Percentiles rank a stretch among this genome's conserved stretches.
phyloP scores from a whole-genome alignment of 2,113 vertebrate genomes.

The Empidonax alnorum region DNA sequence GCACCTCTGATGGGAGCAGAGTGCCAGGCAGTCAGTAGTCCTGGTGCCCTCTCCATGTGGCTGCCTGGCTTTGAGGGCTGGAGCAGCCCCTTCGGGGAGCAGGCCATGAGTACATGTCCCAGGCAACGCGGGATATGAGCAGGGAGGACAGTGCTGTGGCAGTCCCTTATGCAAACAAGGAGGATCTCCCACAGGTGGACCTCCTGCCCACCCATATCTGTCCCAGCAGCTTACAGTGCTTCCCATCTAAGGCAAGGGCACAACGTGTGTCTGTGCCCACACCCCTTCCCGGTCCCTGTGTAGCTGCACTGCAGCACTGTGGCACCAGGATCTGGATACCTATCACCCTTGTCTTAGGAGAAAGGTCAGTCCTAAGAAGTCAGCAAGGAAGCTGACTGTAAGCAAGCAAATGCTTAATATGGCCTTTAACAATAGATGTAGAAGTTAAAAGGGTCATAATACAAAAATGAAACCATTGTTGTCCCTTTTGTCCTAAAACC shows the following conservation, averaged over 20 bases:
- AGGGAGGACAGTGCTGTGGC: fast-evolving
- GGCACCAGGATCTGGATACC: not conserved
- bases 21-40: fast-evolving
- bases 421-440: not conserved
- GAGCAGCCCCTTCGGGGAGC: fast-evolving
- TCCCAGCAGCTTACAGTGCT: not conserved
- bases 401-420: not conserved
- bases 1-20: fast-evolving
- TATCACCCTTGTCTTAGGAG: not conserved
- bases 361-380: not conserved
- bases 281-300: no score
- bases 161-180: no score
- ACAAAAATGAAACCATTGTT: not conserved
- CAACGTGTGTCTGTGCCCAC: fast-evolving
- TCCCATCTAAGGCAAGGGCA: not conserved
- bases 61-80: not conserved
- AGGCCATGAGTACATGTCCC: not conserved
- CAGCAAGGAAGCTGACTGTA: not conserved
- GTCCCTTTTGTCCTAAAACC: fast-evolving
- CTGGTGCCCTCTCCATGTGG: fast-evolving
- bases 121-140: fast-evolving
- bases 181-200: fast-evolving
- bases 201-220: fast-evolving
- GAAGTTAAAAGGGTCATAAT: not conserved
- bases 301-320: not conserved